Evolutionary conservation across 1,140 invertebrate genomes (phyloP).

Genomic region (Megathymus violae): DNA sequence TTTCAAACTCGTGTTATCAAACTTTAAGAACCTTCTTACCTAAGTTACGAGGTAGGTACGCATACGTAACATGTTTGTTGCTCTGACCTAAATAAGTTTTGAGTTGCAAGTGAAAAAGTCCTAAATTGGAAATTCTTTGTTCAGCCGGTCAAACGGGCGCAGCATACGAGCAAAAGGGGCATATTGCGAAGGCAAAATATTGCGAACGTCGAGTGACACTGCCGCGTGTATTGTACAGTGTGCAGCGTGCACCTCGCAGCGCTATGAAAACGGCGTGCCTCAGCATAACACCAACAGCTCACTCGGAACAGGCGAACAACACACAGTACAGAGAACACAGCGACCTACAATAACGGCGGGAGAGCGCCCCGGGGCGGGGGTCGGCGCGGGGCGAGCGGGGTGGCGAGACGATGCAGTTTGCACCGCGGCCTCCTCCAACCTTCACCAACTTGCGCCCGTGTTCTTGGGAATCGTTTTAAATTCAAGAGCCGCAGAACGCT

Average conservation of each 20-base stretch:
- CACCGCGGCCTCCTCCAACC: constrained; percentile 79
- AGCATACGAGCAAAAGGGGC: constrained; percentile 52
- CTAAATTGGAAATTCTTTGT: constrained; percentile 48
- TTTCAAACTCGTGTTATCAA: no score
- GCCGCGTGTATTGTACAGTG: constrained; percentile 38
- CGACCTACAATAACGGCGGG: constrained; percentile 66
- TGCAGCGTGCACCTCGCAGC: constrained; percentile 35
- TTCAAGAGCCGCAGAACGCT: constrained; percentile 77
- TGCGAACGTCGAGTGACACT: constrained; percentile 53
- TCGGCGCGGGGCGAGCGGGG: constrained; percentile 49
- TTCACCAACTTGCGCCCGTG: constrained; percentile 80
- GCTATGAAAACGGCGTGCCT: constrained; percentile 66
- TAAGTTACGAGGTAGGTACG: not conserved
- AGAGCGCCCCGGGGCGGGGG: constrained; percentile 43
- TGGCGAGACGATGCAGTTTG: constrained; percentile 82
- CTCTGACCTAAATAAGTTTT: constrained; percentile 28
- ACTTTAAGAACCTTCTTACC: no score
- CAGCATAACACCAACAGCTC: constrained; percentile 78
- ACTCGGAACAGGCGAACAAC: constrained; percentile 63
- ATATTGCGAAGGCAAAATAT: constrained; percentile 65
- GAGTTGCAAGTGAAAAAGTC: constrained; percentile 32
- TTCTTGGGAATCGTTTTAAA: constrained; percentile 83
- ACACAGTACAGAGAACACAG: constrained; percentile 37
- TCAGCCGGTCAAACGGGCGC: constrained; percentile 49
- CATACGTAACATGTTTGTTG: not conserved